phyloP scores from a whole-genome alignment of 2,888 invertebrate genomes.

The Dasypolia templi region DNA sequence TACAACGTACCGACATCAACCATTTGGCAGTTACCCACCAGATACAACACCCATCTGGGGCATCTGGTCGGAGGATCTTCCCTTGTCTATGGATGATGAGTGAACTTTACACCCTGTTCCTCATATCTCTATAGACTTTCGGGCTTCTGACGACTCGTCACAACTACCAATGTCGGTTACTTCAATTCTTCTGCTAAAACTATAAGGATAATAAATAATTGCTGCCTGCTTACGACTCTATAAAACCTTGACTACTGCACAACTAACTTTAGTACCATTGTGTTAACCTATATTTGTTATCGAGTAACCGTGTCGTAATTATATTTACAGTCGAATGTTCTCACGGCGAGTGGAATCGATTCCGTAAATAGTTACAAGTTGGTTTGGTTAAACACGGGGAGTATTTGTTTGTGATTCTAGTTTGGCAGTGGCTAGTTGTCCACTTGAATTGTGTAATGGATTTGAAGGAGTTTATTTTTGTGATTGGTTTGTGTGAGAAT shows the following conservation, averaged over 20 bases:
- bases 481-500: not conserved
- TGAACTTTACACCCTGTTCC: no score
- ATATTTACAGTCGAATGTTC: slow-evolving; percentile 75
- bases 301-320: slow-evolving; percentile 73
- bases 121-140: no score
- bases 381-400: slow-evolving; percentile 75
- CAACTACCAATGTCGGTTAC: not conserved
- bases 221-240: not conserved
- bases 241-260: slow-evolving; percentile 41
- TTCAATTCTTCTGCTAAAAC: not conserved
- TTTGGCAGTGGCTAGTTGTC: slow-evolving; percentile 28
- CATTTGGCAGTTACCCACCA: no score
- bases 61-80: no score
- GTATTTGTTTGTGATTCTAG: slow-evolving; percentile 68
- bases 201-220: not conserved
- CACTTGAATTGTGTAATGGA: slow-evolving; percentile 18
- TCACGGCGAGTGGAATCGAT: slow-evolving; percentile 78
- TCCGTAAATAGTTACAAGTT: slow-evolving; percentile 72
- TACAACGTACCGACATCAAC: no score
- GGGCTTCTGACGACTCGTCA: not conserved
- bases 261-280: slow-evolving; percentile 16
- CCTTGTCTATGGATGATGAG: no score
- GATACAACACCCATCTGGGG: no score
- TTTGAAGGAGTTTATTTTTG: slow-evolving; percentile 6
- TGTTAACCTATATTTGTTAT: slow-evolving; percentile 78